Evolutionary conservation across 2,888 invertebrate genomes (phyloP), one percentile per base, ranked within the genome.

Genomic region (Chymomyza amoena): DNA sequence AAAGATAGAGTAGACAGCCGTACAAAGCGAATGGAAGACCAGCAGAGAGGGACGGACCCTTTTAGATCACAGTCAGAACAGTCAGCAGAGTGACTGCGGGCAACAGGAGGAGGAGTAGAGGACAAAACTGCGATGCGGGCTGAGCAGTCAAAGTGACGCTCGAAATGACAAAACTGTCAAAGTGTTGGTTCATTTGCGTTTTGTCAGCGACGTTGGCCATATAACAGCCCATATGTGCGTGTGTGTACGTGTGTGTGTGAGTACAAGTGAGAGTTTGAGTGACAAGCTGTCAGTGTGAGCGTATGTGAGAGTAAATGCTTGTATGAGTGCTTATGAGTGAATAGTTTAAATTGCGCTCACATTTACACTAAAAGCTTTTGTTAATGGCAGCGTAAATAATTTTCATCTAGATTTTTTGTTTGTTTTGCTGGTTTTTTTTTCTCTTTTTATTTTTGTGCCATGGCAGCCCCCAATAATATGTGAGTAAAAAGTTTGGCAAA

Each of bases 131-230:
- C 39, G 13, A 13, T 45, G 39, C 39, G 39, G 39, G 39, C 13
- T 45, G 13, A 45, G 39, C 39, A 13, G 0, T 45, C 70, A 77
- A 76, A 81, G 73, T 74, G 72, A 65, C 73, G 78, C 76, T 76
- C 63, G 66, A 72, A 87, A 79, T 85, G 83, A 77, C 87, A 87
- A 76, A 80, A 75, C 83, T 85, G 85, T 84, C 87, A 87, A 83
- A 85, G 77, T 87, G 87, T 76, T 75, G 57, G 51, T 32, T 60
- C 57, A 36, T 60, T 45, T 68, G 68, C 50, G 9, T 32, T 65
- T 56, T 64, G 65, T 57, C 63, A 64, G 69, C 68, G 70, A 9
- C 20, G 54, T 54, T n/a, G 54, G 16, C 20, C 18, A 18, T 54
- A 20, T 54, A 16, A 4, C 20, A 18, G 54, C 15, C 13, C 5